Conservation (phyloP, 2,888 invertebrate species). For the Lysandra bellargus region DNA sequence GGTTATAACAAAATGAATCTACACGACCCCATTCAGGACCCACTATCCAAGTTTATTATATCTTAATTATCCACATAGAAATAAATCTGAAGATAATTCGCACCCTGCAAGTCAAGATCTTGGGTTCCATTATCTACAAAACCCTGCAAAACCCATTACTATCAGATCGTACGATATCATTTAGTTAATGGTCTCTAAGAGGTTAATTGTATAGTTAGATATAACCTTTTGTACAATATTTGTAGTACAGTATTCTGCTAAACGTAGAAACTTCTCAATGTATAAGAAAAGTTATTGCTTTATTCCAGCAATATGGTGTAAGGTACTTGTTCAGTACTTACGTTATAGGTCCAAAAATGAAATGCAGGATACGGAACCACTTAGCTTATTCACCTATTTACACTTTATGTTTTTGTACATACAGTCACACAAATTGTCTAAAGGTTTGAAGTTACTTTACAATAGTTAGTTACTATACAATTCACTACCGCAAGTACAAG, state of each 20-base stretch:
- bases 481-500: no score
- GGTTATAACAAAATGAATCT: neutral
- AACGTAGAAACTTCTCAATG: neutral
- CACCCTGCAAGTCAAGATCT: slow-evolving; percentile 18
- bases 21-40: neutral
- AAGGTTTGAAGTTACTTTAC: no score
- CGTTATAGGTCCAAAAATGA: no score
- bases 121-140: slow-evolving; percentile 20
- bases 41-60: neutral
- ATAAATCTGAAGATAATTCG: slow-evolving; percentile 25
- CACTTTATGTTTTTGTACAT: no score
- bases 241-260: neutral
- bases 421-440: no score
- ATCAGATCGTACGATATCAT: slow-evolving; percentile 20
- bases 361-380: no score
- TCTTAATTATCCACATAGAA: slow-evolving; percentile 12
- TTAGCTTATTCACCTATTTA: no score
- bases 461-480: no score
- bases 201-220: slow-evolving; percentile 10
- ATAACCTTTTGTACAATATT: neutral
- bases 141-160: slow-evolving; percentile 17
- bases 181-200: slow-evolving; percentile 8
- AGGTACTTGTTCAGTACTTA: no score
- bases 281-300: neutral
- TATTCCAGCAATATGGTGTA: no score